phyloP scores from a whole-genome alignment of 2,113 vertebrate species.

The Blennius ocellaris region DNA sequence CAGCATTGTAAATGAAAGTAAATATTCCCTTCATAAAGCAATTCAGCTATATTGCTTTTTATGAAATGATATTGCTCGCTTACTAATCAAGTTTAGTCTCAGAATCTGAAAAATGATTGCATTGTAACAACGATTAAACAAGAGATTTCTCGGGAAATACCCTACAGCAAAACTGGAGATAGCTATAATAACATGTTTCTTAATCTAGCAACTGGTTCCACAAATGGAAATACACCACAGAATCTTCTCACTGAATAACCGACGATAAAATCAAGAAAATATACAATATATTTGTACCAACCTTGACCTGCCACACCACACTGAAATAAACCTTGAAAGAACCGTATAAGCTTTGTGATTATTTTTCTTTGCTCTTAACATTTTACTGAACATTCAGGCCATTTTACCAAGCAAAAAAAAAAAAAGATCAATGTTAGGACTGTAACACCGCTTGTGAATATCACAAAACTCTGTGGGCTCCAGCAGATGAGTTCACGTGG shows the following conservation, averaged over 20 bases:
- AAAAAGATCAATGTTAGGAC: neutral
- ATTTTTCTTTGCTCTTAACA: neutral
- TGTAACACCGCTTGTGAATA: neutral
- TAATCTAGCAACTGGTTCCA: too few relatives aligned
- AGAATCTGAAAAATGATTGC: neutral
- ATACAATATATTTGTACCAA: neutral
- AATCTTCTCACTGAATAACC: neutral
- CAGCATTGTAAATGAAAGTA: slow-evolving; percentile 1
- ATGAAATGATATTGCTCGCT: slow-evolving; percentile 32
- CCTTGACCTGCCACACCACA: neutral
- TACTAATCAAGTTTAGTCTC: slow-evolving; percentile 25
- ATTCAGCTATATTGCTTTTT: slow-evolving; percentile 21
- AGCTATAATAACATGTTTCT: neutral
- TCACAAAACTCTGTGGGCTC: neutral
- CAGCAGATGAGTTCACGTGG: neutral
- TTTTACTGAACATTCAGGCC: neutral
- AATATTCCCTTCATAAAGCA: slow-evolving; percentile 10
- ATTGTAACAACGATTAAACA: slow-evolving; percentile 20
- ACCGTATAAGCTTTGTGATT: neutral
- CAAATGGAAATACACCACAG: slow-evolving; percentile 13
- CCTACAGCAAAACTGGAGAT: slow-evolving; percentile 1
- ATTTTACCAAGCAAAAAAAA: slow-evolving; percentile 6
- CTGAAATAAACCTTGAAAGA: too few relatives aligned
- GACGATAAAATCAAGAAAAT: slow-evolving; percentile 10
- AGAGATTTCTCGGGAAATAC: slow-evolving; percentile 23